Evolutionary conservation across 2,113 vertebrate genomes (phyloP).

Genomic region (Sander lucioperca): DNA sequence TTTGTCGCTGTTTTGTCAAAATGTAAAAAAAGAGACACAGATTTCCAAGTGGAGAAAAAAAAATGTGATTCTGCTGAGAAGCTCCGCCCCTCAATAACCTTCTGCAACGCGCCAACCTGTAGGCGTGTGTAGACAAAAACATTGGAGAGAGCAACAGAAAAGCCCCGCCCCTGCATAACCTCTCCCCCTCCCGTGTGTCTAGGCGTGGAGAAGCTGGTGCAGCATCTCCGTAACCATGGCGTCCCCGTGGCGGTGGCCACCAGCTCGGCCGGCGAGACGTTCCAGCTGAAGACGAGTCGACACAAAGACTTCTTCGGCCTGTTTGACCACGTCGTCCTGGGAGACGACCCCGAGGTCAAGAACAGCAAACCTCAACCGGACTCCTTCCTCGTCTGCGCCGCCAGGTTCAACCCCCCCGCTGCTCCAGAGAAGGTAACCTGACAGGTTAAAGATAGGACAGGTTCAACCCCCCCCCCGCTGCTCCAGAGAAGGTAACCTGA

Average conservation of each 20-base stretch:
- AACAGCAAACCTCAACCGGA: conserved; percentile 90
- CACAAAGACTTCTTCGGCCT: conserved; percentile 88
- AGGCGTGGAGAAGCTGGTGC: conserved; percentile 88
- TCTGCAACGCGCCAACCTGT: no score
- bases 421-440: conserved; percentile 64
- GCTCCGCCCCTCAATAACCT: no score
- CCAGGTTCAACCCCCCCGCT: conserved; percentile 87
- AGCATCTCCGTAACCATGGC: conserved; percentile 84
- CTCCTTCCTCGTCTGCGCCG: conserved; percentile 90
- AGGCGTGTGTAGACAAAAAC: no score
- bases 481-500: conserved; percentile 76
- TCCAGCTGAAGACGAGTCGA: conserved; percentile 85
- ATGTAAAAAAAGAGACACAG: no score
- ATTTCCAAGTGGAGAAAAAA: no score
- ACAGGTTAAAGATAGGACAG: conserved; percentile 55
- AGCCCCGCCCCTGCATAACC: no score
- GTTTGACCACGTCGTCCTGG: conserved; percentile 90
- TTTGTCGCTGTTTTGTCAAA: no score
- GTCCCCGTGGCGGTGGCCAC: conserved; percentile 91
- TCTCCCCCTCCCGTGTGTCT: background rate
- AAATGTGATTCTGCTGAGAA: no score
- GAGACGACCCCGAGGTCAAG: conserved; percentile 91
- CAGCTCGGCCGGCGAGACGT: conserved; percentile 86
- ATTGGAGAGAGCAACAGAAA: no score
- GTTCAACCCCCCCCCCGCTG: conserved; percentile 86